Percentiles rank a stretch among this genome's conserved stretches.
These are phyloP conservation scores for Pseudomyrmex gracilis DNA, from an alignment of 1,140 invertebrate species.

Conservation along the genomic window DNA sequence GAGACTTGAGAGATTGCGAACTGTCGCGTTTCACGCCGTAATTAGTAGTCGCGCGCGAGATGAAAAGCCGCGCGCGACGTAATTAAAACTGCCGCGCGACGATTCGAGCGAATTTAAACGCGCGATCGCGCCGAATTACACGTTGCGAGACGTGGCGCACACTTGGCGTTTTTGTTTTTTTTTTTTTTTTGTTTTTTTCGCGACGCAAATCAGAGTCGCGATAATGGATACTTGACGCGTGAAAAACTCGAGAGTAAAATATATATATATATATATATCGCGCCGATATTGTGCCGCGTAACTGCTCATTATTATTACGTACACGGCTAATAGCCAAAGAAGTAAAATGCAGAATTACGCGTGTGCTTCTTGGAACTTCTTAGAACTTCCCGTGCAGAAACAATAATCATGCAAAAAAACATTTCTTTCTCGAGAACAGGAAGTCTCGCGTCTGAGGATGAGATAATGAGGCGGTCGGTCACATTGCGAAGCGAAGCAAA, in stretches of 20 bases:
- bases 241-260: neutral
- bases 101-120: conserved; percentile 19
- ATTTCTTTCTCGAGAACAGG: conserved; percentile 7
- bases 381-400: conserved; percentile 1
- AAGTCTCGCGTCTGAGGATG: conserved; percentile 2
- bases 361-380: neutral
- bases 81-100: conserved; percentile 33
- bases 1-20: neutral
- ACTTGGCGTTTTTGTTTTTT: too few species aligned
- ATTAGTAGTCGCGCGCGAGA: conserved; percentile 27
- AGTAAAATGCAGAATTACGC: conserved; percentile 1
- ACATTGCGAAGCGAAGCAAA: neutral
- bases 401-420: conserved; percentile 6
- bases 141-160: neutral
- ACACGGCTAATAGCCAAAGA: neutral
- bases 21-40: conserved; percentile 23
- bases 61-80: conserved; percentile 15
- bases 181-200: neutral
- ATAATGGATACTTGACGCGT: too few species aligned
- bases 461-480: neutral
- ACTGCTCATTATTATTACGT: neutral
- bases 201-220: neutral
- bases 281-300: neutral
- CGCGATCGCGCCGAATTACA: neutral
- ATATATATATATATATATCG: neutral